Conservation (phyloP, 2,888 invertebrate species). For the Heliothis peltigera region DNA sequence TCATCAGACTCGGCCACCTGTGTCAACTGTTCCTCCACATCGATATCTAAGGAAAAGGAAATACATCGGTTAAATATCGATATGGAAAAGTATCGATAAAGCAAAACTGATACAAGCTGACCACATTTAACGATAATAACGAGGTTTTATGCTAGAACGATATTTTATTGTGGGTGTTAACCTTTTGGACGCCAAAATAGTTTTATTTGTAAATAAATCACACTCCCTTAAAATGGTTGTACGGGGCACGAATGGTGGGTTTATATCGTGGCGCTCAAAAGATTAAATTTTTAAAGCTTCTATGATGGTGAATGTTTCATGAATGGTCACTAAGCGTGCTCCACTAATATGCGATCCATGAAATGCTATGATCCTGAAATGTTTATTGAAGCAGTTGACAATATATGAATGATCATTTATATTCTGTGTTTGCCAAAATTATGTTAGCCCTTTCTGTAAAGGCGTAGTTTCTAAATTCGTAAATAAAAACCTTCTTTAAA, state of each 20-base stretch:
- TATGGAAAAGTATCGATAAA: slow-evolving; percentile 9
- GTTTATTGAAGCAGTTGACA: slow-evolving; percentile 21
- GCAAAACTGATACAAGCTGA: slow-evolving; percentile 43
- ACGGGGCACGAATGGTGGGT: neutral
- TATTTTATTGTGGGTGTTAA: slow-evolving; percentile 5
- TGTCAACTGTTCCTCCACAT: slow-evolving; percentile 87
- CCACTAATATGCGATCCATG: slow-evolving; percentile 15
- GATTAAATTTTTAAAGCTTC: slow-evolving; percentile 28
- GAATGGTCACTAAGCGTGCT: slow-evolving; percentile 32
- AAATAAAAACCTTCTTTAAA: slow-evolving; percentile 5
- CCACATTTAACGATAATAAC: slow-evolving; percentile 20
- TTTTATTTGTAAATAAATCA: neutral
- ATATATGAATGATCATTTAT: neutral
- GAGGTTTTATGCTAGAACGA: slow-evolving; percentile 12
- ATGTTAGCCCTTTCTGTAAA: slow-evolving; percentile 3
- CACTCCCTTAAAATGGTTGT: neutral
- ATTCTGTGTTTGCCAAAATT: neutral
- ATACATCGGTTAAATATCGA: slow-evolving; percentile 14
- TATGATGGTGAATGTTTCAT: slow-evolving; percentile 21
- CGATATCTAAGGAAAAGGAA: slow-evolving; percentile 64
- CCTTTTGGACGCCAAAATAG: neutral
- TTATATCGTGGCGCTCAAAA: neutral
- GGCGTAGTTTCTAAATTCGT: slow-evolving; percentile 12
- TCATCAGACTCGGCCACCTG: slow-evolving; percentile 95
- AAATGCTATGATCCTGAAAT: slow-evolving; percentile 16